A percentile compares a stretch with the other conserved stretches of the same genome.
Conservation (phyloP, 1,140 invertebrate genomes). For the Drosophila lacteicornis region DNA sequence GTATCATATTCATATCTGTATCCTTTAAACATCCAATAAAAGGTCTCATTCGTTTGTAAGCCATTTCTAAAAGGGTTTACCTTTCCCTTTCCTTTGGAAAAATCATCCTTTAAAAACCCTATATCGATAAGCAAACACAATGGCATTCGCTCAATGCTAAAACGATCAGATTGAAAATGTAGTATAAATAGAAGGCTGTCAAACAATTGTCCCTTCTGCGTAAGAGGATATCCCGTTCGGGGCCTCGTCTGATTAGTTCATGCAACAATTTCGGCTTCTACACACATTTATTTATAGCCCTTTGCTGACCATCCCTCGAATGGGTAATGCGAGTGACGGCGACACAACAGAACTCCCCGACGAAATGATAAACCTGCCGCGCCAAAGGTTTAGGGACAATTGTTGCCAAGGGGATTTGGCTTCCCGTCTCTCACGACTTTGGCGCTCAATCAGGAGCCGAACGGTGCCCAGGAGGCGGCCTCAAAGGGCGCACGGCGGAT, state of each 20-base stretch:
- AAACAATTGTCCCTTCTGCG: conserved; percentile 8
- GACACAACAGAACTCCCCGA: conserved; percentile 31
- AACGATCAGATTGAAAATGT: conserved; percentile 25
- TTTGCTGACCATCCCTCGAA: conserved; percentile 14
- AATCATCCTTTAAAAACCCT: neutral
- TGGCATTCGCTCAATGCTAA: conserved; percentile 3
- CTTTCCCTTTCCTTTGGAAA: neutral
- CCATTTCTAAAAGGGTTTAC: neutral
- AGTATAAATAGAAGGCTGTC: conserved; percentile 33
- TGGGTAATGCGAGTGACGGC: conserved; percentile 27
- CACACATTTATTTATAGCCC: conserved; percentile 44
- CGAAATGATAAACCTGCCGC: conserved; percentile 55
- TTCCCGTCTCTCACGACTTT: neutral
- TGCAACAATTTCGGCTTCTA: conserved; percentile 20
- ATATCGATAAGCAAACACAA: conserved; percentile 12
- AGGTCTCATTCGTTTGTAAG: neutral
- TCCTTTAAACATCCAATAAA: neutral
- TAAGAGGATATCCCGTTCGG: conserved; percentile 19
- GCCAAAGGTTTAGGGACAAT: conserved; percentile 43
- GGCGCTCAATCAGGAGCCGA: conserved; percentile 61
- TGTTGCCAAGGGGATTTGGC: conserved; percentile 32
- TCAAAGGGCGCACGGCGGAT: conserved; percentile 20
- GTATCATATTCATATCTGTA: neutral
- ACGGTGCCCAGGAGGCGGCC: conserved; percentile 24
- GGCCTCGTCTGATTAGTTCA: conserved; percentile 21